Base-by-base conservation (phyloP, 2,888 invertebrate genomes). In the Melanotus villosus region DNA sequence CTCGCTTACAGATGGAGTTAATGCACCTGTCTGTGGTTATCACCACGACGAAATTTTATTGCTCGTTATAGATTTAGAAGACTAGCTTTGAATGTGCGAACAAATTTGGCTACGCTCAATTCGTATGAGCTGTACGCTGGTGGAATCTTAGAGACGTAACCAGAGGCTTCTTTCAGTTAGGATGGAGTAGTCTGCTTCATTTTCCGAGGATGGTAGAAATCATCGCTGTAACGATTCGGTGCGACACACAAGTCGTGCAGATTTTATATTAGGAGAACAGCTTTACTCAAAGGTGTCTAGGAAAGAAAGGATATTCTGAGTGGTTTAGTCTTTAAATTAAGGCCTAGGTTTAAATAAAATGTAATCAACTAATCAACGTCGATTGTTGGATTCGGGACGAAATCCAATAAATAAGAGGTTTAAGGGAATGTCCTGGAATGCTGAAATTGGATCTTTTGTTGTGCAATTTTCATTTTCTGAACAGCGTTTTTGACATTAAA, bases 171-270 rank as follows among this genome's bases (percentile, higher is more conserved):
- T 34, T 34, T 34, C n/a, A n/a, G n/a, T n/a, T n/a, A n/a, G 12
- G n/a, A n/a, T 34, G 34, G 5, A 1, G 12, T 3, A 1, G 34
- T 12, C 34, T 34, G 34, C 12, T 34, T 12, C 5, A 12, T 34
- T 12, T 34, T 12, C 34, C 34, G 12, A 34, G 2, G 4, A n/a
- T 34, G 34, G 54, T 34, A 34, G 54, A 41, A 12, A 57, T 41
- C 57, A 14, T 57, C 10, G 23, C 47, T 18, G 16, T 21, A 63
- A 54, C 34, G 36, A 57, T 65, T 59, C 63, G 59, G 59, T 59
- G 70, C 70, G 66, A 72, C 67, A 70, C 69, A 70, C 63, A 72
- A 70, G 59, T 63, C 62, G 45, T 52, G 64, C 60, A 70, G 64
- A 47, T 64, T 70, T 57, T 23, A 38, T 70, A 72, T 50, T 47